Conservation (phyloP, 2,113 vertebrate genomes). For the Cheilinus undulatus region DNA sequence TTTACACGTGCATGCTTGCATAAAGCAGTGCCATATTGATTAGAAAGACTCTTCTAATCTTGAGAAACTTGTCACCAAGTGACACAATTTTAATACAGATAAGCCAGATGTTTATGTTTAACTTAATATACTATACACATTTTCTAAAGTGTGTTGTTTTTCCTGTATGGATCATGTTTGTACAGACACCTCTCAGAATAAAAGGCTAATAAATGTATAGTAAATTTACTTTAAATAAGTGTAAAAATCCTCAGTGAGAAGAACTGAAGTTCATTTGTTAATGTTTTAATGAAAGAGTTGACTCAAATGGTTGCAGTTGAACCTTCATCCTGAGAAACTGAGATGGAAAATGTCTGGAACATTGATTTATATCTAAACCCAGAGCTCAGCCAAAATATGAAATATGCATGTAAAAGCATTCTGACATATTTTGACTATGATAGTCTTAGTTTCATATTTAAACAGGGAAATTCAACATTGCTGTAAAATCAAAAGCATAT, state of each 20-base stretch:
- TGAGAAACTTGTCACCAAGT: constrained; percentile 75
- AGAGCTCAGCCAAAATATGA: constrained; percentile 34
- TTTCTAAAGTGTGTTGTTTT: constrained; percentile 41
- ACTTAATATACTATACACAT: constrained; percentile 35
- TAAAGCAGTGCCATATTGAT: constrained; percentile 75
- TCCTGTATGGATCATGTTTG: constrained; percentile 42
- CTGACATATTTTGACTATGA: constrained; percentile 43
- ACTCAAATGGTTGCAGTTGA: constrained; percentile 13
- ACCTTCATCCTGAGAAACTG: background rate
- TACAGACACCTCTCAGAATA: constrained; percentile 30
- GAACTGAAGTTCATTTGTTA: background rate
- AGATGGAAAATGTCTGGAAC: constrained; percentile 21
- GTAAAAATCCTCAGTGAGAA: background rate
- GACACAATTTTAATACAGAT: constrained; percentile 65
- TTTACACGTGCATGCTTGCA: constrained; percentile 59
- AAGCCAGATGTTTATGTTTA: constrained; percentile 55
- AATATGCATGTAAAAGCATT: constrained; percentile 48
- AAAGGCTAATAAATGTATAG: constrained; percentile 5
- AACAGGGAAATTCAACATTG: constrained; percentile 35
- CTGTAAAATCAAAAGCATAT: constrained; percentile 55
- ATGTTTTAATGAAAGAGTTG: constrained; percentile 19
- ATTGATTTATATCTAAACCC: constrained; percentile 29
- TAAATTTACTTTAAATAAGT: constrained; percentile 24
- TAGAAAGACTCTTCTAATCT: constrained; percentile 74
- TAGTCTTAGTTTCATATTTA: constrained; percentile 47